Percentiles rank a stretch among this genome's conserved stretches.
These are phyloP conservation scores for Antigone vipio DNA, from an alignment of 2,113 vertebrate species.

Conservation along the genomic window DNA sequence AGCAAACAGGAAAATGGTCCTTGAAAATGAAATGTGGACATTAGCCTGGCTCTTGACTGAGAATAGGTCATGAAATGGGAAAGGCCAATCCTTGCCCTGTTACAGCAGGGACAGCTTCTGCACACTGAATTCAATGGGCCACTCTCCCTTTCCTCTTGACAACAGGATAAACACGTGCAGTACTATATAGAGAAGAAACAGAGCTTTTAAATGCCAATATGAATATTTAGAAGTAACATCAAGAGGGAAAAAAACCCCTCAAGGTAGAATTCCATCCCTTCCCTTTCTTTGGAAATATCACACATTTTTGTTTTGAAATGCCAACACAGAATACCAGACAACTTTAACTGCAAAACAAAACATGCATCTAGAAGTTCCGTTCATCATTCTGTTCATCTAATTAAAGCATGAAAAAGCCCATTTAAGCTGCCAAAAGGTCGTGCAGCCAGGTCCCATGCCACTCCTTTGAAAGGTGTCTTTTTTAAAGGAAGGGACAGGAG, in stretches of 20 bases:
- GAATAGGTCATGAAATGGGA: background rate
- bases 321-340: background rate
- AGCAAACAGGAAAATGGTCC: background rate
- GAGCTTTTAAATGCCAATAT: background rate
- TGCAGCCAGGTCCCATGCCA: background rate
- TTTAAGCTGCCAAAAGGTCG: background rate
- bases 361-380: background rate
- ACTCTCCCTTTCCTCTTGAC: background rate
- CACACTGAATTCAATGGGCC: background rate
- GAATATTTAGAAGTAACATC: background rate
- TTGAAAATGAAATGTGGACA: background rate
- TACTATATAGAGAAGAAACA: rapidly evolving
- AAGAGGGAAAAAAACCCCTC: background rate
- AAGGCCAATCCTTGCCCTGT: background rate
- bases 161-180: background rate
- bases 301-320: background rate
- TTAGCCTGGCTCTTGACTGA: background rate
- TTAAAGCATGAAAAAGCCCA: background rate
- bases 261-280: background rate
- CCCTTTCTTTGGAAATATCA: background rate
- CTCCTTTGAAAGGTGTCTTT: background rate
- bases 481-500: background rate
- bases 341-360: background rate
- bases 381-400: background rate
- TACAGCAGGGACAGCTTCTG: background rate